A percentile compares a stretch with the other conserved stretches of the same genome.
Conservation (phyloP, 2,888 invertebrate genomes). For the Drosophila neoperkinsi region DNA sequence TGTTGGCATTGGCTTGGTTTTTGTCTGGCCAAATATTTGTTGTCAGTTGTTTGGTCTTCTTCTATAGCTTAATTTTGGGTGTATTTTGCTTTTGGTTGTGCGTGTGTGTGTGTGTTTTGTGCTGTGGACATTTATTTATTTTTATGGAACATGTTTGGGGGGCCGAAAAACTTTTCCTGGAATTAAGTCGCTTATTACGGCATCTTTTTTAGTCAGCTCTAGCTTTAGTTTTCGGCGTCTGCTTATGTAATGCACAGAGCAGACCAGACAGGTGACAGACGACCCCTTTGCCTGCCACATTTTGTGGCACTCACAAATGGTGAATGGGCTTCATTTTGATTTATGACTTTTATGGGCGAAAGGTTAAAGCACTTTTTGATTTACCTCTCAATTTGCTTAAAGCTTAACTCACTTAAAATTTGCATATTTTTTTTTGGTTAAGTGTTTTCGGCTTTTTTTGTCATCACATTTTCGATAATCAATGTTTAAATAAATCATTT, state of each 20-base stretch:
- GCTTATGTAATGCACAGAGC: conserved; percentile 37
- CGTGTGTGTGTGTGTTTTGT: conserved; percentile 7
- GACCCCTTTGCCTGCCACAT: conserved; percentile 17
- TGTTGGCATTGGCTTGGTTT: conserved; percentile 32
- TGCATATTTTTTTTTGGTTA: conserved; percentile 38
- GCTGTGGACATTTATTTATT: neutral
- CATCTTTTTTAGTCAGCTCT: conserved; percentile 33
- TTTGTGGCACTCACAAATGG: conserved; percentile 28
- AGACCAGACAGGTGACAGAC: conserved; percentile 39
- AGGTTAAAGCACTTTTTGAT: conserved; percentile 46
- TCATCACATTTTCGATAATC: conserved; percentile 13
- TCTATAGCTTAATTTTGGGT: conserved; percentile 26
- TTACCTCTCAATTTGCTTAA: conserved; percentile 15
- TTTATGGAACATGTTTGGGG: conserved; percentile 53
- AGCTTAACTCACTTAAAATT: conserved; percentile 23
- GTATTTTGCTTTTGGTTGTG: conserved; percentile 19
- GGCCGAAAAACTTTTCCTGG: conserved; percentile 47
- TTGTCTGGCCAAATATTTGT: conserved; percentile 69
- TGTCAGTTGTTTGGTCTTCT: conserved; percentile 44
- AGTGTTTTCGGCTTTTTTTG: conserved; percentile 12
- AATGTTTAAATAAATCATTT: conserved; percentile 27
- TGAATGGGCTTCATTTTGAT: conserved; percentile 34
- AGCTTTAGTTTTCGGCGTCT: conserved; percentile 26
- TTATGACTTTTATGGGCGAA: conserved; percentile 44
- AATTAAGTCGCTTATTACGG: conserved; percentile 61